Base-by-base conservation (phyloP, 2,888 invertebrate species). In the Drosophila prostipennis region DNA sequence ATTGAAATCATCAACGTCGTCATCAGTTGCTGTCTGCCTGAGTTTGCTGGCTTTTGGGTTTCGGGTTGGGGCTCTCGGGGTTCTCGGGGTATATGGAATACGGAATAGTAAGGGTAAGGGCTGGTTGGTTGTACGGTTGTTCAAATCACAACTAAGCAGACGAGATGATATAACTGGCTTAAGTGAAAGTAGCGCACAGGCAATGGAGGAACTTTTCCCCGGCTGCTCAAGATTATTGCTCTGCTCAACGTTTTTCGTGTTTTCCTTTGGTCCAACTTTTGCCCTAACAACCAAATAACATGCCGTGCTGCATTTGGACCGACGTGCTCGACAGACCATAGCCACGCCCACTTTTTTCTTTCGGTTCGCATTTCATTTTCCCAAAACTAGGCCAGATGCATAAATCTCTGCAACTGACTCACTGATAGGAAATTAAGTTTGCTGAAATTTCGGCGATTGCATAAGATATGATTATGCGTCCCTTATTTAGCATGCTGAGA, bases 1-100 rank as follows among this genome's bases (percentile, higher is more conserved):
- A 74, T 75, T 61, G 75, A 75, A 75, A 75, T 74, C 75, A 75
- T 75, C 74, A 71, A 75, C 75, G 74, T 75, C 71, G 61, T 75
- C 75, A 71, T 74, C 74, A 74, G 74, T 74, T 45, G 70, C 64
- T 48, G 55, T 57, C 65, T 34, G 42, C 40, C 29, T 34, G 51
- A 46, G 39, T 68, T 52, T 59, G 23, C 29, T 58, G 13, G 29
- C 16, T 51, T 39, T n/a, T 13, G 3, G 14, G n/a, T 5, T 8
- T 46, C 3, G 8, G 40, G 16, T 10, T 45, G 8, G 43, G 43
- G 45, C 13, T 14, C 13, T 8, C 6, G 10, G 40, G 14, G 26
- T 26, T 23, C 23, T 23, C 23, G 3, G 23, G 23, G 23, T 23
- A n/a, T 3, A 16, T 3, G 16, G 40, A 29, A 29, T 29, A 29